A percentile compares a stretch with the other conserved stretches of the same genome.
Conservation (phyloP, 2,888 invertebrate species). For the Lithophane ornitopus region DNA sequence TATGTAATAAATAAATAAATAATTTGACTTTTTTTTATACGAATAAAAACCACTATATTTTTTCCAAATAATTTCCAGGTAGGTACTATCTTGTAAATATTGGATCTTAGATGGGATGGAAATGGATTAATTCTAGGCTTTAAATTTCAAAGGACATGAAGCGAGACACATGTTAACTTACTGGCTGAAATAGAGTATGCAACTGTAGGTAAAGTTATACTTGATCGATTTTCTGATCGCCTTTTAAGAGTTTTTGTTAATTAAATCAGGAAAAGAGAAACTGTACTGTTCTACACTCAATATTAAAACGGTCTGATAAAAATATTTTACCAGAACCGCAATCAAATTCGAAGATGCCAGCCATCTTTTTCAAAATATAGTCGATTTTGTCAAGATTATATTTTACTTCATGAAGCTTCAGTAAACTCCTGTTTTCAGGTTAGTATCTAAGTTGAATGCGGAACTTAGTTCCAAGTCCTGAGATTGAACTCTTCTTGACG, state of each 20-base stretch:
- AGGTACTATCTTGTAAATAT: neutral
- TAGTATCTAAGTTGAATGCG: neutral
- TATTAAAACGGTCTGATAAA: neutral
- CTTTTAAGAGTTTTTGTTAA: conserved; percentile 15
- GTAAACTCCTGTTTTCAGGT: conserved; percentile 7
- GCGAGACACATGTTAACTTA: conserved; percentile 9
- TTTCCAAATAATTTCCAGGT: neutral
- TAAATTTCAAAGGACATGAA: conserved; percentile 6
- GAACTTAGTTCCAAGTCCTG: conserved; percentile 3
- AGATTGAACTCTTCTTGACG: neutral
- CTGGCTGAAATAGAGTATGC: conserved; percentile 1
- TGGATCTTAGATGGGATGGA: neutral
- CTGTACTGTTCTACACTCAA: neutral
- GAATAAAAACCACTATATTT: neutral
- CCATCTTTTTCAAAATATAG: neutral
- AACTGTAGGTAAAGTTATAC: conserved; percentile 1
- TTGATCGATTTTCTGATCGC: conserved; percentile 4
- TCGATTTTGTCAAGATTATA: neutral
- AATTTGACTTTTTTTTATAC: too few relatives aligned
- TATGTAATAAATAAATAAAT: too few relatives aligned
- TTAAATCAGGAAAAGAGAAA: neutral
- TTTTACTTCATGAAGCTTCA: neutral
- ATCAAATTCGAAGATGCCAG: neutral
- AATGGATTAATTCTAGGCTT: neutral
- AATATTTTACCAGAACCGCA: neutral